phyloP scores from a whole-genome alignment of 2,113 vertebrate genomes.

The Camelus dromedarius region DNA sequence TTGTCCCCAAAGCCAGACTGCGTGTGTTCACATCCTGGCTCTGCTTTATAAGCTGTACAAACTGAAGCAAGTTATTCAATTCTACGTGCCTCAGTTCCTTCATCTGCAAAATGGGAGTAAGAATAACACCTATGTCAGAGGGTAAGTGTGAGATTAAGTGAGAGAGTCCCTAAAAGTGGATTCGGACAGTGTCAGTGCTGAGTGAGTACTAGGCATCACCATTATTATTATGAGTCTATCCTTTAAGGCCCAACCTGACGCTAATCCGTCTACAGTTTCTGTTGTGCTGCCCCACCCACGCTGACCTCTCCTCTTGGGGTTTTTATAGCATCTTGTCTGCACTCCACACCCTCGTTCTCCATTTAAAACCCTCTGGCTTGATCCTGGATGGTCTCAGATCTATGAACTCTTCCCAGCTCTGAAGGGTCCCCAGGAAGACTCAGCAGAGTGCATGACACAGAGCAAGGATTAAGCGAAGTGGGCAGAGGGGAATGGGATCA shows the following conservation, averaged over 20 bases:
- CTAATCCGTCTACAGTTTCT: fast-evolving
- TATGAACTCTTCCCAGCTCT: not conserved
- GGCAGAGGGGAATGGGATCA: not conserved
- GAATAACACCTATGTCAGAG: not conserved
- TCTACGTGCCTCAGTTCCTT: not conserved
- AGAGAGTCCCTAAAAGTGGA: fast-evolving
- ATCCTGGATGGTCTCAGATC: not conserved
- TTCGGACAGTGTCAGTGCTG: not conserved
- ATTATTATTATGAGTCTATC: too few species aligned
- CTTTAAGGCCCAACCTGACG: not conserved
- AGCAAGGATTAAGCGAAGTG: not conserved
- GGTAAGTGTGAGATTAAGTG: not conserved
- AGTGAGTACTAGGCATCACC: too few species aligned
- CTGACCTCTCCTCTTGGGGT: not conserved
- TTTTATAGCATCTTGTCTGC: not conserved
- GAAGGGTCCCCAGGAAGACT: not conserved
- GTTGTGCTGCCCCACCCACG: fast-evolving
- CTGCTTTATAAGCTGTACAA: not conserved
- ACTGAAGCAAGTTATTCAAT: not conserved
- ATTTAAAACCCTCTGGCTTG: not conserved
- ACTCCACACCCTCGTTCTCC: not conserved
- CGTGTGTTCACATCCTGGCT: not conserved
- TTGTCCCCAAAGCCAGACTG: not conserved
- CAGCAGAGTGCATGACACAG: not conserved
- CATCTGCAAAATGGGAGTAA: not conserved